A percentile compares a stretch with the other conserved stretches of the same genome.
These are phyloP conservation scores for Danio jaintianensis DNA, from an alignment of 2,797 vertebrate species.

Conservation along the genomic window DNA sequence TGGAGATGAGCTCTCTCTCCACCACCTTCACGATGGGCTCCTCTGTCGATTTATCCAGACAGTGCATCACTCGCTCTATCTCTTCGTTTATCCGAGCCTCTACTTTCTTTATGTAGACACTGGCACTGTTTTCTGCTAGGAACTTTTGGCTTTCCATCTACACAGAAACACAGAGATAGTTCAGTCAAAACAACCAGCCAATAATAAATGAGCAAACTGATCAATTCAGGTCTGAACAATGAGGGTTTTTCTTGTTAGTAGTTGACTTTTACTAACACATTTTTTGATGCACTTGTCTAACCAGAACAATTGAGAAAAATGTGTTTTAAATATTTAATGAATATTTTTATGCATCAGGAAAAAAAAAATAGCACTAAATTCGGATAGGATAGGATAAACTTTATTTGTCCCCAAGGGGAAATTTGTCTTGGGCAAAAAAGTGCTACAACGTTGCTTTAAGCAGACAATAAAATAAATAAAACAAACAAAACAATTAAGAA, in stretches of 20 bases:
- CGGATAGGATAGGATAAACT: no score
- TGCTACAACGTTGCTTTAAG: no score
- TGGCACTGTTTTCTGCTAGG: conserved; percentile 97
- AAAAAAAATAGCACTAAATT: no score
- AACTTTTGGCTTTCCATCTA: conserved; percentile 99
- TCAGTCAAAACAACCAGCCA: not conserved
- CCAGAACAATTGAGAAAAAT: no score
- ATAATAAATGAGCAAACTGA: not conserved
- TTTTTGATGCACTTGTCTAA: no score
- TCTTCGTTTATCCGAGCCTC: conserved; percentile 98
- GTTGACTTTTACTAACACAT: not conserved
- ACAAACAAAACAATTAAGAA: no score
- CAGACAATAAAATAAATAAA: no score
- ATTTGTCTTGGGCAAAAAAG: no score
- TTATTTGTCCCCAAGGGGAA: no score
- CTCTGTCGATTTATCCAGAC: conserved; percentile 96
- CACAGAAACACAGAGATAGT: not conserved
- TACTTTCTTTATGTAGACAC: conserved; percentile 98
- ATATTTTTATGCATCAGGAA: not conserved
- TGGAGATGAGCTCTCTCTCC: conserved; percentile 96
- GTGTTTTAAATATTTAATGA: not conserved
- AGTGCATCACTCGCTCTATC: conserved; percentile 98
- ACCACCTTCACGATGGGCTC: conserved; percentile 98
- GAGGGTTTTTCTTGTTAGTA: not conserved
- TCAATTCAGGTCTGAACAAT: not conserved